These are phyloP conservation scores for Turnix velox DNA, from an alignment of 2,113 vertebrate species.

Conservation along the genomic window DNA sequence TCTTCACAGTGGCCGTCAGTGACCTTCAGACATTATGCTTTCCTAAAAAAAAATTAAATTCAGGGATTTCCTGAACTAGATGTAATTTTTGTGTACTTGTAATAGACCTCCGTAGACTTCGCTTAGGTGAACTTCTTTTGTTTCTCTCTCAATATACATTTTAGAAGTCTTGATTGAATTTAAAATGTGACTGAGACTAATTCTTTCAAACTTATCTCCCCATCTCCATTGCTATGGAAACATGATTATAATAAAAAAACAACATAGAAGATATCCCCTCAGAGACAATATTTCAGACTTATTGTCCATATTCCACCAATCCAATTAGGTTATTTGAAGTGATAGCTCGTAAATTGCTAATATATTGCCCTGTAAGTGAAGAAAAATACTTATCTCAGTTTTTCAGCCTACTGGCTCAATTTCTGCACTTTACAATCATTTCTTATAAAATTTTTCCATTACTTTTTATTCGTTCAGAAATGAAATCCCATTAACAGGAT, in stretches of 20 bases:
- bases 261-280: neutral
- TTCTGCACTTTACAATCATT: slow-evolving; percentile 57
- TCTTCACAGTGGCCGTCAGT: neutral
- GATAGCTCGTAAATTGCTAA: slow-evolving; percentile 67
- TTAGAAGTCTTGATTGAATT: neutral
- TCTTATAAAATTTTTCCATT: slow-evolving; percentile 62
- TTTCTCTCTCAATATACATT: neutral
- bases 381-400: slow-evolving; percentile 64
- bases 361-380: slow-evolving; percentile 62
- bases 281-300: slow-evolving; percentile 55
- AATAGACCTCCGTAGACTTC: neutral
- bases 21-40: neutral
- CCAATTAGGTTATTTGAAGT: slow-evolving; percentile 65
- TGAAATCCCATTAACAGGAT: slow-evolving; percentile 63
- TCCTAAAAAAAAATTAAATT: neutral
- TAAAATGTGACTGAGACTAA: neutral
- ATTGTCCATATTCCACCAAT: slow-evolving; percentile 49
- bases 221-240: neutral
- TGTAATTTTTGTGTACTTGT: neutral
- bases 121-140: neutral
- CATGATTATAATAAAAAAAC: neutral
- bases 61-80: neutral
- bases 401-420: slow-evolving; percentile 46
- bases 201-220: neutral
- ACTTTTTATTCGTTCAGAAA: slow-evolving; percentile 67